These are phyloP conservation scores for Zophobas atratus DNA, from an alignment of 1,140 invertebrate genomes.

Conservation along the genomic window DNA sequence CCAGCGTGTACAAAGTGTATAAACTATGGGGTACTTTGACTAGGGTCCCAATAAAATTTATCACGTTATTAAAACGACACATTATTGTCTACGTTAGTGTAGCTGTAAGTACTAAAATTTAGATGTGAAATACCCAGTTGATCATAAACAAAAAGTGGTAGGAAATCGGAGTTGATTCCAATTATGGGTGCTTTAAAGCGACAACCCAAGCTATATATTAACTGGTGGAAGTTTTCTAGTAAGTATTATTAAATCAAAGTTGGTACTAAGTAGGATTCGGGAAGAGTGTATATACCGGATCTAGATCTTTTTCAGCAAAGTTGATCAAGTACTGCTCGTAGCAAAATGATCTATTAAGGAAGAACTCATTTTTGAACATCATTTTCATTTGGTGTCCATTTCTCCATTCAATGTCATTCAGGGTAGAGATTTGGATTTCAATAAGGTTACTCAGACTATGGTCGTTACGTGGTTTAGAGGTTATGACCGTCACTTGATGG, in stretches of 20 bases:
- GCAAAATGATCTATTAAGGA: neutral
- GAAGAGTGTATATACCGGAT: neutral
- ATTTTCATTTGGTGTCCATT: neutral
- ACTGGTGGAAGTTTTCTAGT: neutral
- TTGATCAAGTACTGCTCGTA: neutral
- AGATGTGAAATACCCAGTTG: neutral
- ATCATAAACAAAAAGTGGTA: neutral
- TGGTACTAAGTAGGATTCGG: neutral
- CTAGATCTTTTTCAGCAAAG: neutral
- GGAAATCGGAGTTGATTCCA: neutral
- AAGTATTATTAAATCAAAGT: neutral
- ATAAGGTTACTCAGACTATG: neutral
- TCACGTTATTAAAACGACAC: no score
- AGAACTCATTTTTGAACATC: neutral
- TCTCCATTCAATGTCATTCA: neutral
- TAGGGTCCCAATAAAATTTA: no score
- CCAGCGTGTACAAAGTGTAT: neutral
- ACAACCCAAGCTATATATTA: neutral
- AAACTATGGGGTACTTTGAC: neutral
- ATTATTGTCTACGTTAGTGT: no score
- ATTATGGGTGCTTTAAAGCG: neutral
- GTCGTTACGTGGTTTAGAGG: neutral
- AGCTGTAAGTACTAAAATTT: neutral
- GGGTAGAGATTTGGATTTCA: neutral
- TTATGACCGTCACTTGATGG: neutral